Evolutionary conservation across 2,113 vertebrate genomes (phyloP), one percentile per base, ranked within the genome.

Genomic region (Sinocyclocheilus anshuiensis): DNA sequence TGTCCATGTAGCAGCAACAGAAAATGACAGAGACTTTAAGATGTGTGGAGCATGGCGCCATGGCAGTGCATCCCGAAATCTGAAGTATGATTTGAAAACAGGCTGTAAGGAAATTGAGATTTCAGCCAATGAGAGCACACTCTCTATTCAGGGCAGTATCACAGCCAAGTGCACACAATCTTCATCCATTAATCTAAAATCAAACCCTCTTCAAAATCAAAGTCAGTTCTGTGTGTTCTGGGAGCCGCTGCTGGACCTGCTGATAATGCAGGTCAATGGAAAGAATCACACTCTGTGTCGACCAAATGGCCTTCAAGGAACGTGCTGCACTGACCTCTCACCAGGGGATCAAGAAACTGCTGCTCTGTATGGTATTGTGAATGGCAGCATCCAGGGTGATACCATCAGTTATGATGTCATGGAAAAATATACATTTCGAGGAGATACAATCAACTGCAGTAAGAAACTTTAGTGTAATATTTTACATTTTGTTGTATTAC

Each of bases 11-110:
- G 29, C 29, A 33, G 29, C 29, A 33, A 29, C 29, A 29, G 29
- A 33, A 33, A 33, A 77, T 10, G 91, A 93, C 86, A 59, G 39
- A 24, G 74, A 90, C 78, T 87, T 91, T 81, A 22, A 2, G 11
- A 93, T 95, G 77, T 92, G 93, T 7, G 93, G 94, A 61, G 91
- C 3, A 0, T 95, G 95, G 95, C 82, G 0, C 8, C 94, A 95
- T 2, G 84, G 61, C 48, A 65, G 2, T 0, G 3, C 0, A 16
- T 0, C 15, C 0, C 29, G 2, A 29, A 29, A 29, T 29, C 29
- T 29, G 29, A 29, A 29, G 29, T 29, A 29, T 29, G 29, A 29
- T 29, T 29, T 29, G 29, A 29, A 29, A 29, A 29, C 29, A 29
- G 29, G 29, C 29, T 29, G 29, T 29, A 29, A 29, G 29, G 29